Evolutionary conservation across 2,888 invertebrate genomes (phyloP).

Genomic region (Abscondita cerata): DNA sequence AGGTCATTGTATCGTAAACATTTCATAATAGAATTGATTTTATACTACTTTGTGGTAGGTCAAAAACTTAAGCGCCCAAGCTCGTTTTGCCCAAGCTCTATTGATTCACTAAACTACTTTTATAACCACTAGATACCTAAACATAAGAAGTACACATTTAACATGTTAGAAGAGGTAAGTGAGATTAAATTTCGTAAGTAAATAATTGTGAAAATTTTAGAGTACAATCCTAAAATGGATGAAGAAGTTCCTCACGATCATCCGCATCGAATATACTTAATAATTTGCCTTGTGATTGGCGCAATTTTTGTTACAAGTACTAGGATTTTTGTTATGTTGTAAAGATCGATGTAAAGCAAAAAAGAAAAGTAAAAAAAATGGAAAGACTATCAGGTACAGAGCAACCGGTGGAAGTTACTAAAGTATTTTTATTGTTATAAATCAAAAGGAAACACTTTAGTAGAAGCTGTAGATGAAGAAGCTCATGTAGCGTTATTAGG

Average conservation of each 20-base stretch:
- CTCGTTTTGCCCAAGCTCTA: no score
- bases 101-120: no score
- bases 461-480: conserved; percentile 4
- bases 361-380: conserved; percentile 9
- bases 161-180: no score
- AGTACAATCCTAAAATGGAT: neutral
- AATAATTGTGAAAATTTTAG: no score
- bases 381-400: neutral
- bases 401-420: neutral
- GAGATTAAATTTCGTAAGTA: no score
- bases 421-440: neutral
- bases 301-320: conserved; percentile 14
- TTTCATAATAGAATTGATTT: no score
- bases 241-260: neutral
- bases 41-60: no score
- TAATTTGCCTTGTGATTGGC: conserved; percentile 12
- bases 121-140: no score
- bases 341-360: conserved; percentile 20
- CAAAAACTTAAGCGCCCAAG: no score
- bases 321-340: conserved; percentile 20
- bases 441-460: conserved; percentile 7
- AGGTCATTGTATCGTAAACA: no score
- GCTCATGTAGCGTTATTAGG: conserved; percentile 3
- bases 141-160: no score
- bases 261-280: conserved; percentile 14